Evolutionary conservation across 2,888 invertebrate genomes (phyloP).

Genomic region (Monopis laevigella): DNA sequence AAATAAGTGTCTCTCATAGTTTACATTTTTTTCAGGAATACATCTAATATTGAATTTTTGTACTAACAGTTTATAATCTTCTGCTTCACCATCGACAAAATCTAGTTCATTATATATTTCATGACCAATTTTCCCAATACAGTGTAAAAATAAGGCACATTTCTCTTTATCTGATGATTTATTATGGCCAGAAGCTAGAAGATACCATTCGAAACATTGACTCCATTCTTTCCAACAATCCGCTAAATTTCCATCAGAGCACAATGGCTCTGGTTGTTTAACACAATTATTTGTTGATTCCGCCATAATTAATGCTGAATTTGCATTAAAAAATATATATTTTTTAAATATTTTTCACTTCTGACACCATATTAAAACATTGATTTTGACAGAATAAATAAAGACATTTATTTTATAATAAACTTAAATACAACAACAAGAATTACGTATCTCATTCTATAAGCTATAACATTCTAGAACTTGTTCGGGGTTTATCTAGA

Average conservation of each 20-base stretch:
- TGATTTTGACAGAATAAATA: no score
- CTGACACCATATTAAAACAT: no score
- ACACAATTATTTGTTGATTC: neutral
- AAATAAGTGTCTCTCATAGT: constrained; percentile 13
- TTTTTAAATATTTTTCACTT: no score
- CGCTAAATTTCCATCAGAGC: constrained; percentile 2
- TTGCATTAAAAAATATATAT: neutral
- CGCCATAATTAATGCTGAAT: no score
- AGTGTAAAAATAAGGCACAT: constrained; percentile 19
- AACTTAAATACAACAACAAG: neutral
- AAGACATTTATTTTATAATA: no score
- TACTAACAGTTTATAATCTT: constrained; percentile 10
- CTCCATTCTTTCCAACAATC: constrained; percentile 8
- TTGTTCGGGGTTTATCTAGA: no score
- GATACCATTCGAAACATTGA: constrained; percentile 5
- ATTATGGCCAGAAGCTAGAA: constrained; percentile 4
- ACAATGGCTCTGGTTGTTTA: constrained; percentile 9
- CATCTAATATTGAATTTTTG: constrained; percentile 13
- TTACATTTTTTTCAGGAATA: constrained; percentile 16
- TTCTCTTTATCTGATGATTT: constrained; percentile 1
- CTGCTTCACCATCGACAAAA: neutral
- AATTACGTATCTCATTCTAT: no score
- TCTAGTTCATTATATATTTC: constrained; percentile 18
- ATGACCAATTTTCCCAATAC: constrained; percentile 18
- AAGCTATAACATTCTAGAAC: no score